Conservation (phyloP, 2,113 vertebrate species). For the Dromaius novaehollandiae region DNA sequence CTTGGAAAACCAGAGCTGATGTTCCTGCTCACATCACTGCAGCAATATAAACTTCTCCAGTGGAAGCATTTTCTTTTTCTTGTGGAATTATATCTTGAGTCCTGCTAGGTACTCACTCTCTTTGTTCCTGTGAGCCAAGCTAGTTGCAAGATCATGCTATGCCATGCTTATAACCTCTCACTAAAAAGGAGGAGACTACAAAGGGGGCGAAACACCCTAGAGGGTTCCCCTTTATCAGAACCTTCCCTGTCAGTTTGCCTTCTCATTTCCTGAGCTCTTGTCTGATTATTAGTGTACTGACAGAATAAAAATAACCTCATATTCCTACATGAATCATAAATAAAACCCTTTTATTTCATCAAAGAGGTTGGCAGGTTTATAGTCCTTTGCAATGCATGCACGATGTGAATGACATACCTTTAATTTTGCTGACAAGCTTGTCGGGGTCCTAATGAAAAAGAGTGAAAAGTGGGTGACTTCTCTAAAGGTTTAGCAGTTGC, state of each 20-base stretch:
- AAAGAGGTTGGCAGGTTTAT: slow-evolving; percentile 90
- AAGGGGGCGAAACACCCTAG: slow-evolving; percentile 82
- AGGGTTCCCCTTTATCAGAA: slow-evolving; percentile 84
- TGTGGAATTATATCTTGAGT: slow-evolving; percentile 55
- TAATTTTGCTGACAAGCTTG: slow-evolving; percentile 97
- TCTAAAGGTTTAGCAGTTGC: slow-evolving; percentile 84
- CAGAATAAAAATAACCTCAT: slow-evolving; percentile 86
- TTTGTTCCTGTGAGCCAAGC: slow-evolving; percentile 77
- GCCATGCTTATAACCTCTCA: slow-evolving; percentile 74
- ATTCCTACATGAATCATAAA: slow-evolving; percentile 88
- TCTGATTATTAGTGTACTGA: slow-evolving; percentile 88
- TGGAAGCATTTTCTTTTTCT: slow-evolving; percentile 22
- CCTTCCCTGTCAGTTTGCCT: slow-evolving; percentile 82
- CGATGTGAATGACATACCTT: slow-evolving; percentile 92
- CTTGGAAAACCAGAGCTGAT: slow-evolving; percentile 36
- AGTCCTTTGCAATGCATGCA: slow-evolving; percentile 89
- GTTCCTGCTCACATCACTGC: slow-evolving; percentile 52
- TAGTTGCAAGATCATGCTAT: slow-evolving; percentile 72
- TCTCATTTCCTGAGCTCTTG: slow-evolving; percentile 80
- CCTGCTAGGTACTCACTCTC: slow-evolving; percentile 65
- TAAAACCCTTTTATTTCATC: slow-evolving; percentile 89
- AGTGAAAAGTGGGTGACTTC: slow-evolving; percentile 86
- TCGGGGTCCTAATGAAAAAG: slow-evolving; percentile 83
- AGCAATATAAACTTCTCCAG: slow-evolving; percentile 45
- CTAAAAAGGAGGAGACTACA: slow-evolving; percentile 80